A percentile compares a stretch with the other conserved stretches of the same genome.
These are phyloP conservation scores for Odontomachus brunneus DNA, from an alignment of 1,140 invertebrate species.

Conservation along the genomic window DNA sequence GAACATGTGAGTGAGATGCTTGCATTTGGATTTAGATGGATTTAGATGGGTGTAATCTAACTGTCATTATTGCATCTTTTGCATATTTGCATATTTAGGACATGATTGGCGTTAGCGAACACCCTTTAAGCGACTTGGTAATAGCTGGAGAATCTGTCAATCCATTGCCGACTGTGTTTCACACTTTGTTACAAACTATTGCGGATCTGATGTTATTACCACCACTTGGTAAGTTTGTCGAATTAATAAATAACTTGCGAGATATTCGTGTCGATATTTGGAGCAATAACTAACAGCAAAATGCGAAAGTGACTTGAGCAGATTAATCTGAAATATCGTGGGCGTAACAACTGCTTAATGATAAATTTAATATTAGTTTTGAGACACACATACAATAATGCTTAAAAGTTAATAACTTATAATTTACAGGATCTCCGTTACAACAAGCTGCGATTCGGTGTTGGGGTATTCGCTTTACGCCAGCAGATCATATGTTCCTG, in stretches of 20 bases:
- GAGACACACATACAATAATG: not conserved
- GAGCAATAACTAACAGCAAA: not conserved
- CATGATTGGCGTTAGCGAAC: conserved; percentile 89
- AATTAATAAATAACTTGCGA: not conserved
- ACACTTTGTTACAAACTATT: conserved; percentile 95
- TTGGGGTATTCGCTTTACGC: conserved; percentile 95
- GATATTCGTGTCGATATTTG: not conserved
- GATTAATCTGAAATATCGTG: too few relatives aligned
- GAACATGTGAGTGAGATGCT: conserved; percentile 83
- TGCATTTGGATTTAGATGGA: conserved; percentile 4
- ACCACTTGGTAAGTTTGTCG: conserved; percentile 87
- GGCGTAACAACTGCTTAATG: too few relatives aligned
- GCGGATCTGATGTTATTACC: conserved; percentile 96
- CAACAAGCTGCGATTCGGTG: conserved; percentile 97
- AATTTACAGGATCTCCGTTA: conserved; percentile 89
- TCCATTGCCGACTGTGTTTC: conserved; percentile 93
- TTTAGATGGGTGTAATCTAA: not conserved
- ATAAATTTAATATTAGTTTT: too few relatives aligned
- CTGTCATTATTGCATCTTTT: not conserved
- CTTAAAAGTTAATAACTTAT: conserved; percentile 5
- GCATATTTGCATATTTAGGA: conserved; percentile 80
- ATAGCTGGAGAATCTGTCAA: conserved; percentile 93
- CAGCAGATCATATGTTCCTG: conserved; percentile 96
- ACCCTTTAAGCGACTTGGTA: conserved; percentile 92
- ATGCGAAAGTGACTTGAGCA: too few relatives aligned